These are phyloP conservation scores for Catharus fuscescens DNA, from an alignment of 2,113 vertebrate genomes.

Conservation along the genomic window DNA sequence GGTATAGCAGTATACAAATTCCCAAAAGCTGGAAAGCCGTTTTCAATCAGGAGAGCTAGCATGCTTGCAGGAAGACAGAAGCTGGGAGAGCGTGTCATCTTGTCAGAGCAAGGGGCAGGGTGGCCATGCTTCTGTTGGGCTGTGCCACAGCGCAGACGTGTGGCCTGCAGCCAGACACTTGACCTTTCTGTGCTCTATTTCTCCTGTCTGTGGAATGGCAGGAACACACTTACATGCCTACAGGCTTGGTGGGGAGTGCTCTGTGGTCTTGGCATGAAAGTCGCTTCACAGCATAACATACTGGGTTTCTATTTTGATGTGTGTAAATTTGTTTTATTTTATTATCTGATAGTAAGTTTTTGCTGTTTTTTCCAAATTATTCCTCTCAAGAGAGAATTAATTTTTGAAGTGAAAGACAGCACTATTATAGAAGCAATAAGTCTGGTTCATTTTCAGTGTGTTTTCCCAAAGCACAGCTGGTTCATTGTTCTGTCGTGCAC, in stretches of 20 bases:
- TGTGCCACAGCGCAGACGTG: accelerated
- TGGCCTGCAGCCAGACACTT: slow-evolving; percentile 26
- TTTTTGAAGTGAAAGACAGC: neutral
- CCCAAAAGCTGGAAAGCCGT: neutral
- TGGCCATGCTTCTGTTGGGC: neutral
- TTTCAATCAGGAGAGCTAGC: neutral
- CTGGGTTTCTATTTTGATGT: neutral
- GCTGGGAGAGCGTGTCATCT: neutral
- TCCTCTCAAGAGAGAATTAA: neutral
- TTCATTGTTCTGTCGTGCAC: neutral
- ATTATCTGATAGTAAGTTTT: neutral
- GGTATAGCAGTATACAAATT: neutral
- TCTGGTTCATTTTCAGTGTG: neutral
- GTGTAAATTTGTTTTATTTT: neutral
- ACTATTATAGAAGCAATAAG: neutral
- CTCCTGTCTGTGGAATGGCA: slow-evolving; percentile 21
- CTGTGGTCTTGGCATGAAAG: neutral
- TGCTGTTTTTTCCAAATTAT: neutral
- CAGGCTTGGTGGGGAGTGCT: neutral
- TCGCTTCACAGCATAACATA: accelerated
- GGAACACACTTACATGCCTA: neutral
- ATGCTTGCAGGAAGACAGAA: neutral
- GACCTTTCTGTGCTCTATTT: slow-evolving; percentile 24
- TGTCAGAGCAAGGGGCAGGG: neutral
- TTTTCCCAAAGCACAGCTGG: slow-evolving; percentile 10